Conservation (phyloP, 1,140 invertebrate genomes). For the Achatina immaculata region DNA sequence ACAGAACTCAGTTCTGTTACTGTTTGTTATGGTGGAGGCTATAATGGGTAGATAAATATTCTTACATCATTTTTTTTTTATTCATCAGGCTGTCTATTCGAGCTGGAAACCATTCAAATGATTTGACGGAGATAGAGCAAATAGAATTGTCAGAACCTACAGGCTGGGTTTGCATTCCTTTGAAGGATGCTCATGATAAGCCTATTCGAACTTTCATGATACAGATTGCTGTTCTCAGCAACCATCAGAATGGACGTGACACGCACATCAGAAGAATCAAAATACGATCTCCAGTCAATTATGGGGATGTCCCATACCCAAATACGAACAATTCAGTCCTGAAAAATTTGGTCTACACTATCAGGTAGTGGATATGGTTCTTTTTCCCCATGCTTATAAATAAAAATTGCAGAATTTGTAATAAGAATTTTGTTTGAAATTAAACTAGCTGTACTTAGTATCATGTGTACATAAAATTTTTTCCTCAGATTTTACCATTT, state of each 20-base stretch:
- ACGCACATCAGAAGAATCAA: constrained; percentile 98
- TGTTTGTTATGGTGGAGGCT: no score
- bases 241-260: constrained; percentile 98
- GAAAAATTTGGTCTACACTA: constrained; percentile 76
- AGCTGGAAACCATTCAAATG: constrained; percentile 96
- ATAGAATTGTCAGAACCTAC: constrained; percentile 93
- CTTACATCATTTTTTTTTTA: neutral
- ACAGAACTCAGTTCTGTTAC: no score
- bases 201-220: constrained; percentile 96
- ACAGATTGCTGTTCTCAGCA: constrained; percentile 84
- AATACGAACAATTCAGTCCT: constrained; percentile 84
- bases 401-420: neutral
- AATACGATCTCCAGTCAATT: constrained; percentile 87
- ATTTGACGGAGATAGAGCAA: constrained; percentile 96
- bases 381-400: neutral
- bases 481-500: neutral
- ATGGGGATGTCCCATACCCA: constrained; percentile 79
- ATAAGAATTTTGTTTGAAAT: constrained; percentile 9
- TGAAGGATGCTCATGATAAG: constrained; percentile 87
- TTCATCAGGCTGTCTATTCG: constrained; percentile 87
- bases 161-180: constrained; percentile 92
- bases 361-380: constrained; percentile 21
- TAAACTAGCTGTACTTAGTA: no score
- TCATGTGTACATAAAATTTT: no score
- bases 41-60: no score